phyloP scores from a whole-genome alignment of 1,140 invertebrate genomes.

The Fopius arisanus region DNA sequence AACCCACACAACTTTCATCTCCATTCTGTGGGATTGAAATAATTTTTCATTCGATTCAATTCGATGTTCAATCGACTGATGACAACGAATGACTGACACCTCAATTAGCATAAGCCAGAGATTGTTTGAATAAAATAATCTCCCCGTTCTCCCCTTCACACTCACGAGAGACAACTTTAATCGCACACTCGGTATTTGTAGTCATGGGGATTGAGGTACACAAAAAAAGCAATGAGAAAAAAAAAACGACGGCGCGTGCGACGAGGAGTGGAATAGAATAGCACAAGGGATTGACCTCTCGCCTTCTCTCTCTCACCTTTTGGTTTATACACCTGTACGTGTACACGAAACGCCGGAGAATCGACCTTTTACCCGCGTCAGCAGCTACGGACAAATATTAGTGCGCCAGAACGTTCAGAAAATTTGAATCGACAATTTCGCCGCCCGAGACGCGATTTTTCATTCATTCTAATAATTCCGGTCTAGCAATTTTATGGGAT shows the following conservation, averaged over 20 bases:
- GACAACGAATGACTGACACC: not conserved
- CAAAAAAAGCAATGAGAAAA: not conserved
- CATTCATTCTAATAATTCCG: not conserved
- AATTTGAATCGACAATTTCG: not conserved
- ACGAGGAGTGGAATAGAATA: not conserved
- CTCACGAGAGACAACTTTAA: not conserved
- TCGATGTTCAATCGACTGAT: not conserved
- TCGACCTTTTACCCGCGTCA: constrained; percentile 23
- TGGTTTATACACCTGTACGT: not conserved
- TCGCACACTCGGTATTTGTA: not conserved
- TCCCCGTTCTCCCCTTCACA: not conserved
- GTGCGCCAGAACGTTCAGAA: constrained; percentile 6
- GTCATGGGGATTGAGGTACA: not conserved
- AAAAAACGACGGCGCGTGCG: not conserved
- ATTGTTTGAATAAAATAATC: not conserved
- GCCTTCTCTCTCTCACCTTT: not conserved
- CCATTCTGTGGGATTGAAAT: too few relatives aligned
- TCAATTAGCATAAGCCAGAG: not conserved
- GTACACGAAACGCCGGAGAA: not conserved
- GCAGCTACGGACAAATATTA: constrained; percentile 22
- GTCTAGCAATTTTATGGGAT: not conserved
- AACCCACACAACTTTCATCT: not conserved
- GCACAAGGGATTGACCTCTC: not conserved
- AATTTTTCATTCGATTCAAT: not conserved
- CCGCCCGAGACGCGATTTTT: not conserved